Conservation (phyloP, 2,888 invertebrate species). For the Callosobruchus maculatus region DNA sequence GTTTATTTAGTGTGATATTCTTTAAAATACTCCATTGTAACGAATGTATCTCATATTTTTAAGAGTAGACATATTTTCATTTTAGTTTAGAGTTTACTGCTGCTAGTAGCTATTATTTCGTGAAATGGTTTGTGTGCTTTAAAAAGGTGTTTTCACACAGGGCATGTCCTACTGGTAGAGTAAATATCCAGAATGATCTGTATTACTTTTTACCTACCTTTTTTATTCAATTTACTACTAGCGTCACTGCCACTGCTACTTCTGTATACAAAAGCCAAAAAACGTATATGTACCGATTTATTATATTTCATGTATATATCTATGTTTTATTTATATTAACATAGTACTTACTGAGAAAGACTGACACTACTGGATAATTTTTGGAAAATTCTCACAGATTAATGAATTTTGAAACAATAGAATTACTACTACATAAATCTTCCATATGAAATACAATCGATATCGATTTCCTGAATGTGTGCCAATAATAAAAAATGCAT, state of each 20-base stretch:
- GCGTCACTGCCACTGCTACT: not conserved
- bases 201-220: too few species aligned
- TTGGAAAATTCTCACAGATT: not conserved
- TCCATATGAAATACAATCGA: too few species aligned
- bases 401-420: not conserved
- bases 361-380: not conserved
- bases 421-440: too few species aligned
- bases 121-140: too few species aligned
- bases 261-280: not conserved
- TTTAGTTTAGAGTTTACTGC: too few species aligned
- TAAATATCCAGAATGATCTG: too few species aligned
- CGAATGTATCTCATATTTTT: not conserved
- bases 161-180: too few species aligned
- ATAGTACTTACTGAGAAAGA: not conserved
- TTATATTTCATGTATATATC: not conserved
- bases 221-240: too few species aligned
- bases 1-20: not conserved
- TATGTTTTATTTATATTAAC: not conserved
- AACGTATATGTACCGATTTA: not conserved
- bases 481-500: not conserved
- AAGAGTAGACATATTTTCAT: not conserved
- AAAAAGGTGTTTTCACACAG: too few species aligned
- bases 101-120: too few species aligned
- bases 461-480: not conserved
- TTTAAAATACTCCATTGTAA: not conserved